These are phyloP conservation scores for cattle (Bos taurus) DNA, from an alignment of 2,113 vertebrate species.

Conservation along the genomic window ARS-UCD2.0 NC_037328.1:153220001-153220500, in stretches of 20 bases:
- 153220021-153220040: neutral
- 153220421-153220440: neutral
- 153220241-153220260: neutral
- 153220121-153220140: neutral
- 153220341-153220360: neutral
- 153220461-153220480: neutral
- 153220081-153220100: neutral
- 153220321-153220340: neutral
- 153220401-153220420: neutral
- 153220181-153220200: neutral
- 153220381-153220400: neutral
- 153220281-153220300: neutral
- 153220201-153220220: neutral
- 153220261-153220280: neutral
- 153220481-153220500: neutral
- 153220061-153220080: neutral
- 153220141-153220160: neutral
- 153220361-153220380: neutral
- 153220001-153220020: neutral
- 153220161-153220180: neutral
- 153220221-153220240: neutral
- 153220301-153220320: neutral
- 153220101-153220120: neutral
- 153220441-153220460: fast-evolving
- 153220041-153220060: neutral